These are phyloP conservation scores for Ormyrus nitidulus DNA, from an alignment of 2,888 invertebrate genomes.

Conservation along the genomic window DNA sequence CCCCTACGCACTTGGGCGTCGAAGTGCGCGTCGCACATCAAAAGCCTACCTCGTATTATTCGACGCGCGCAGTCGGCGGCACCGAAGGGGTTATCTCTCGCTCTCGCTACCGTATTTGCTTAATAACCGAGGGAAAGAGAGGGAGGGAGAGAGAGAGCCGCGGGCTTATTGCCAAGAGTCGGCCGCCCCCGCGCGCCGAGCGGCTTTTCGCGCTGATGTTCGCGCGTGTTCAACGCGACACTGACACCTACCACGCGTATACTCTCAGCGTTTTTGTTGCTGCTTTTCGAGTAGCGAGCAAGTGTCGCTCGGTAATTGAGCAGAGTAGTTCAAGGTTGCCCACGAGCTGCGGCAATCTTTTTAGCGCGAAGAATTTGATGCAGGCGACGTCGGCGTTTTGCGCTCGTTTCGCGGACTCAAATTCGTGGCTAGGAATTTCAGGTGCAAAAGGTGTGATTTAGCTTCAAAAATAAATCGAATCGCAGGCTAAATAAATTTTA, in stretches of 20 bases:
- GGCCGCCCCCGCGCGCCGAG: slow-evolving; percentile 29
- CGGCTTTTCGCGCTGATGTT: slow-evolving; percentile 47
- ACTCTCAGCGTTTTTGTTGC: no score
- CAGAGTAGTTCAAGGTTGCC: no score
- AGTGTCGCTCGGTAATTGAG: no score
- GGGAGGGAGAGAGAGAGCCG: slow-evolving; percentile 23
- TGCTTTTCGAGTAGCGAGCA: no score
- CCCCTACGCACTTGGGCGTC: slow-evolving; percentile 24
- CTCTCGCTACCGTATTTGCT: slow-evolving; percentile 59
- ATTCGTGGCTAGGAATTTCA: no score
- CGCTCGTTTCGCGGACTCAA: no score
- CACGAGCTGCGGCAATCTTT: no score
- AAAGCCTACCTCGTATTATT: slow-evolving; percentile 51
- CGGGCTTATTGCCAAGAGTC: slow-evolving; percentile 58
- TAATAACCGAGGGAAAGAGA: slow-evolving; percentile 59
- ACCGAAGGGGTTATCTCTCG: slow-evolving; percentile 52
- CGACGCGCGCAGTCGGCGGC: slow-evolving; percentile 13
- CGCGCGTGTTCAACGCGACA: slow-evolving; percentile 34
- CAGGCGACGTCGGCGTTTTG: no score
- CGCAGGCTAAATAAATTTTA: no score
- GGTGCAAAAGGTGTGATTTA: no score
- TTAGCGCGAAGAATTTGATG: no score
- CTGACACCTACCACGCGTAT: slow-evolving; percentile 11
- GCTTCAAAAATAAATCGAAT: no score
- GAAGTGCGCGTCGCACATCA: slow-evolving; percentile 51